Conservation (phyloP, 2,113 vertebrate species). For the Oreochromis niloticus region DNA sequence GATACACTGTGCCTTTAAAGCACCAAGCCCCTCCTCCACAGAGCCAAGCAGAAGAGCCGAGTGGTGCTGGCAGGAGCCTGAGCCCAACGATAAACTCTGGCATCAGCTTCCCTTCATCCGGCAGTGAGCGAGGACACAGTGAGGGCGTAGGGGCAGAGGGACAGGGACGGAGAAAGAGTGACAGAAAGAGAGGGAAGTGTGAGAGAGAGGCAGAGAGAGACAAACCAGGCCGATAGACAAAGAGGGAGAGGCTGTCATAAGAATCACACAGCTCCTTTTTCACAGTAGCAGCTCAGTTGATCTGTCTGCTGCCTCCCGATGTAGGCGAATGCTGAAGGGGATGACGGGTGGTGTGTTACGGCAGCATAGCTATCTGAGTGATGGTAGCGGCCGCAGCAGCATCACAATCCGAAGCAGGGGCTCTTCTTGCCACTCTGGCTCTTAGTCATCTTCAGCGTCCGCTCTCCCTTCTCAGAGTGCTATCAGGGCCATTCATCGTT, state of each 20-base stretch:
- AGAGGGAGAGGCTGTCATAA: slow-evolving; percentile 50
- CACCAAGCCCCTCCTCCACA: slow-evolving; percentile 54
- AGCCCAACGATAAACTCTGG: slow-evolving; percentile 79
- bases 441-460: slow-evolving; percentile 54
- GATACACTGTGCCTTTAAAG: slow-evolving; percentile 72
- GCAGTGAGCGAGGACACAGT: slow-evolving; percentile 69
- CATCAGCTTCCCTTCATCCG: slow-evolving; percentile 77
- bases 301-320: slow-evolving; percentile 40
- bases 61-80: slow-evolving; percentile 70
- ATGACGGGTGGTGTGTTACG: slow-evolving; percentile 43
- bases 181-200: slow-evolving; percentile 9
- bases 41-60: slow-evolving; percentile 57
- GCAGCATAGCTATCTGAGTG: slow-evolving; percentile 39
- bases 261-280: slow-evolving; percentile 45
- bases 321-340: slow-evolving; percentile 25
- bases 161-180: slow-evolving; percentile 36
- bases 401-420: slow-evolving; percentile 32
- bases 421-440: slow-evolving; percentile 26
- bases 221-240: slow-evolving; percentile 20
- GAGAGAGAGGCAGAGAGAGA: background rate
- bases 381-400: slow-evolving; percentile 31
- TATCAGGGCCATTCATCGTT: slow-evolving; percentile 55
- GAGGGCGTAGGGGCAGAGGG: slow-evolving; percentile 59
- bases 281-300: slow-evolving; percentile 12
- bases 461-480: slow-evolving; percentile 40